Evolutionary conservation across 1,140 invertebrate species (phyloP).

Genomic region (Pseudomyrmex cubaensis): DNA sequence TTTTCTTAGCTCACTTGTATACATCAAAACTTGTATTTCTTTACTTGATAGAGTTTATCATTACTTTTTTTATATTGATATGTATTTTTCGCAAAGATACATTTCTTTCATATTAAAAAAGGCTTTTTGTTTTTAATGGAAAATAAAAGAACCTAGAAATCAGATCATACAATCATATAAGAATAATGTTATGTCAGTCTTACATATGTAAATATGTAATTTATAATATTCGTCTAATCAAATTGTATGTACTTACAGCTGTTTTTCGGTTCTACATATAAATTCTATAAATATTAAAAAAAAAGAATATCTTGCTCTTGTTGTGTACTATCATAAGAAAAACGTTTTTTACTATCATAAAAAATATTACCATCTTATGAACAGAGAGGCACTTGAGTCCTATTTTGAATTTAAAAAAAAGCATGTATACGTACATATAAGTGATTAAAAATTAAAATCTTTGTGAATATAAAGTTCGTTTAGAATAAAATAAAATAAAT

Average conservation of each 20-base stretch:
- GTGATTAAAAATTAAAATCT: too few relatives aligned
- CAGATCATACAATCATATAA: conserved; percentile 13
- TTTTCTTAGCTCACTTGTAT: conserved; percentile 1
- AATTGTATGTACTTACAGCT: conserved; percentile 27
- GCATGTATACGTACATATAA: too few relatives aligned
- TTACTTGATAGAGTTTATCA: neutral
- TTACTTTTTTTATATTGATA: neutral
- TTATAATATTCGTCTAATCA: conserved; percentile 21
- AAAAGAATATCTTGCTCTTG: conserved; percentile 5
- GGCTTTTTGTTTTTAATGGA: conserved; percentile 5
- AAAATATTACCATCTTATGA: neutral
- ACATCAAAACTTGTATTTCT: neutral
- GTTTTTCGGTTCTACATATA: conserved; percentile 13
- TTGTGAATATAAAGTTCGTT: too few relatives aligned
- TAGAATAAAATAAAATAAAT: too few relatives aligned
- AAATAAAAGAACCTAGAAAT: conserved; percentile 8
- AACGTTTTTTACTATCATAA: conserved; percentile 5
- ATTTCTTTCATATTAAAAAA: neutral
- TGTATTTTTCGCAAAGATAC: conserved; percentile 23
- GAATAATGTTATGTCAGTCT: conserved; percentile 40
- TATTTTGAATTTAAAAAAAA: too few relatives aligned
- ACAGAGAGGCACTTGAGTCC: too few relatives aligned
- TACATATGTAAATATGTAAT: conserved; percentile 33
- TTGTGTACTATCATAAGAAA: neutral
- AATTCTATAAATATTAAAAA: conserved; percentile 13